phyloP scores from a whole-genome alignment of 2,888 invertebrate species.

The Isoperla grammatica region DNA sequence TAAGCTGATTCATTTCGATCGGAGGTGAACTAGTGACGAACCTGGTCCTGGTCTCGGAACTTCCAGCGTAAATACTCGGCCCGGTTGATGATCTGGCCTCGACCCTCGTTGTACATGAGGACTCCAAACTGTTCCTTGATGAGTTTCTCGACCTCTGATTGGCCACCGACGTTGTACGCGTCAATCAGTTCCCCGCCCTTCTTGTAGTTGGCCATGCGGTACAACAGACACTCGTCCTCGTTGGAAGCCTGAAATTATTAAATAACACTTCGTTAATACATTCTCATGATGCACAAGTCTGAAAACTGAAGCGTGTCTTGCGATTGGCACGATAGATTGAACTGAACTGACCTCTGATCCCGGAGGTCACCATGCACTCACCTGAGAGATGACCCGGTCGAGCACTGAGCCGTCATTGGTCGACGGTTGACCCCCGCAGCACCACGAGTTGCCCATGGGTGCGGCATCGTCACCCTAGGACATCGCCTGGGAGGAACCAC shows the following conservation, averaged over 20 bases:
- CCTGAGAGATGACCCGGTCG: conserved; percentile 78
- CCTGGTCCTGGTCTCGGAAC: conserved; percentile 77
- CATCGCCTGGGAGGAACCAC: too few relatives aligned
- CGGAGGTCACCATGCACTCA: too few relatives aligned
- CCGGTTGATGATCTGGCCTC: conserved; percentile 77
- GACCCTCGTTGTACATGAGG: conserved; percentile 82
- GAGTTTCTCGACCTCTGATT: conserved; percentile 70
- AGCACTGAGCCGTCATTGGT: conserved; percentile 68
- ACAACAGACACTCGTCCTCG: conserved; percentile 80
- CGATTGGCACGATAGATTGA: too few relatives aligned
- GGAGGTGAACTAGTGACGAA: too few relatives aligned
- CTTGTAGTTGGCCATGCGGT: conserved; percentile 84
- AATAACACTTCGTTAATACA: too few relatives aligned
- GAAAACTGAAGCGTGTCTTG: too few relatives aligned
- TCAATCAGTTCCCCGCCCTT: conserved; percentile 87
- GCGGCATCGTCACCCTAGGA: too few relatives aligned
- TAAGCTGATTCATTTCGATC: not conserved
- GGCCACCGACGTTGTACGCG: conserved; percentile 79
- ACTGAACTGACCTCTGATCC: too few relatives aligned
- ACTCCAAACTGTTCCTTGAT: conserved; percentile 81
- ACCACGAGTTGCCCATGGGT: conserved; percentile 24
- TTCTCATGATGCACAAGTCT: too few relatives aligned
- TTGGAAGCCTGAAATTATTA: conserved; percentile 62
- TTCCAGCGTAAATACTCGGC: conserved; percentile 89
- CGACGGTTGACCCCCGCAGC: conserved; percentile 41